phyloP scores from a whole-genome alignment of 2,113 vertebrate genomes.

The Xiphorhynchus elegans region DNA sequence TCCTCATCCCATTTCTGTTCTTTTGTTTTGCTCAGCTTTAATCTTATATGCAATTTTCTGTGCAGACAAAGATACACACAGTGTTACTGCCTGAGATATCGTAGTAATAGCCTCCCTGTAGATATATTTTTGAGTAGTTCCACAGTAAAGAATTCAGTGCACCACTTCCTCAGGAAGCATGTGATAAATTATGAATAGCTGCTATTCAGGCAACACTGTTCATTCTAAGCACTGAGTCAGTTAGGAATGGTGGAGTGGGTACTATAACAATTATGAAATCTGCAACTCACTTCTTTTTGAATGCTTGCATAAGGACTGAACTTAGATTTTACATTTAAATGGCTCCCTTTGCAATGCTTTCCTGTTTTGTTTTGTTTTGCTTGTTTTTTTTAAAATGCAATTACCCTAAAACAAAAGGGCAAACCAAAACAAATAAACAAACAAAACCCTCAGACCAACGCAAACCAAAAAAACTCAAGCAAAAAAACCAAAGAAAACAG shows the following conservation, averaged over 20 bases:
- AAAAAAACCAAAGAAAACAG: neutral
- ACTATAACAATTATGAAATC: neutral
- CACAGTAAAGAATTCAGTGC: neutral
- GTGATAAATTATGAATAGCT: neutral
- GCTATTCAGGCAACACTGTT: neutral
- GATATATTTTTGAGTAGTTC: neutral
- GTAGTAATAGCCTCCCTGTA: neutral
- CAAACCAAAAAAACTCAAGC: neutral
- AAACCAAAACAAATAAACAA: neutral
- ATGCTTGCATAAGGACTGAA: neutral
- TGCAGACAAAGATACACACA: neutral
- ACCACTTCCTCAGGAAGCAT: conserved; percentile 1
- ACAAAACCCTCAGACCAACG: neutral
- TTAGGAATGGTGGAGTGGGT: neutral
- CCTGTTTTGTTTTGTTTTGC: neutral
- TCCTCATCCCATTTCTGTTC: neutral
- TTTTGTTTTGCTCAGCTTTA: neutral
- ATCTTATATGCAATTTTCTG: neutral
- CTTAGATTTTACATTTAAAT: neutral
- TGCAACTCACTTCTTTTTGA: neutral
- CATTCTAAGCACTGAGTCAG: neutral
- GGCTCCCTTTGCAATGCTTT: neutral
- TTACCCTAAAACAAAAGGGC: neutral
- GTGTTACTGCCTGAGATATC: neutral
- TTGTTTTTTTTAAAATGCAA: neutral